phyloP scores from a whole-genome alignment of 2,113 vertebrate species.

The Empidonax traillii region DNA sequence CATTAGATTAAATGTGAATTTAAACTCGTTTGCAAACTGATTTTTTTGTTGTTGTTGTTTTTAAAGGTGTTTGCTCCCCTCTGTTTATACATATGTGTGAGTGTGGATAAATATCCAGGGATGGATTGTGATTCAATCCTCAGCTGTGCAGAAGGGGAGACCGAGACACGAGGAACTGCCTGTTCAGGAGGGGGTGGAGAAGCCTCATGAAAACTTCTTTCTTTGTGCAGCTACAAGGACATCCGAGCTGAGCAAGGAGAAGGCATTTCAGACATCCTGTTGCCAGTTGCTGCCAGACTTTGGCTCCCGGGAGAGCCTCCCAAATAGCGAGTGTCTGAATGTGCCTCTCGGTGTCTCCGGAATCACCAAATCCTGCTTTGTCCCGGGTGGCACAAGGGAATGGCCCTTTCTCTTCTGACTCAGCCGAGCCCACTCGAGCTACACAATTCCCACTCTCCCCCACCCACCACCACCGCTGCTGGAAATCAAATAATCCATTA shows the following conservation, averaged over 20 bases:
- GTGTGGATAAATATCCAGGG: not conserved
- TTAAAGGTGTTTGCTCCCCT: not conserved
- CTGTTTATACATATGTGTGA: not conserved
- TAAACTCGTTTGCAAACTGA: not conserved
- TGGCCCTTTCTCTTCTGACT: not conserved
- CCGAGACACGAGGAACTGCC: not conserved
- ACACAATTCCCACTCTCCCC: not conserved
- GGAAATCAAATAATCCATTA: conserved; percentile 35
- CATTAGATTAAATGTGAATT: not conserved
- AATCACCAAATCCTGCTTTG: not conserved
- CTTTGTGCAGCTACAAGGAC: not conserved
- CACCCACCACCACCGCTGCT: not conserved
- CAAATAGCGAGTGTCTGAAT: not conserved
- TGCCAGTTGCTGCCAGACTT: not conserved
- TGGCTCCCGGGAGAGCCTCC: conserved; percentile 13
- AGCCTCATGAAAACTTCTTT: not conserved
- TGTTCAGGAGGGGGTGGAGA: not conserved
- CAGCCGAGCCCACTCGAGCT: not conserved
- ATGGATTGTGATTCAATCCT: not conserved
- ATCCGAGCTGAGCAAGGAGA: not conserved
- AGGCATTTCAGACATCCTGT: not conserved
- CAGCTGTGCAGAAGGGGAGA: not conserved
- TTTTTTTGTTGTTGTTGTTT: not conserved
- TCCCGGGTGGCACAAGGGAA: conserved; percentile 17
- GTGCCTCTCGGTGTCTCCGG: accelerated